Evolutionary conservation across 2,113 vertebrate species (phyloP), one percentile per base, ranked within the genome.

Genomic region (Tyto alba): DNA sequence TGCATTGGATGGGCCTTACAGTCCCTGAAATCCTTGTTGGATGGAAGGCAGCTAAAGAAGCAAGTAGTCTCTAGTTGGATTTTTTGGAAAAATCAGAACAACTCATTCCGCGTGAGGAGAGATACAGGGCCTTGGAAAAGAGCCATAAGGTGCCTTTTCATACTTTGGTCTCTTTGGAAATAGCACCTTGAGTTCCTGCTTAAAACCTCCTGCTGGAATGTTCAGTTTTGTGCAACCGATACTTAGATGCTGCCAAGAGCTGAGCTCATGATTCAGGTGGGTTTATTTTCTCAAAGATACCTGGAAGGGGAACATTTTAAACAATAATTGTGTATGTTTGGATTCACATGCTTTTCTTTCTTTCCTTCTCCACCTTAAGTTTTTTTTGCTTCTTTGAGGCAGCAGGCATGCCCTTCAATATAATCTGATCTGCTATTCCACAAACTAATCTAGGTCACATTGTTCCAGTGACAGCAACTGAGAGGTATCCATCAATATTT

Each of bases 401-500:
- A 15, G 19, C 22, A 77, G 60, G 30, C 4, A n/a, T 41, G 57
- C 19, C 68, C 29, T 83, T 91, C 47, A 29, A 10, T 22, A n/a
- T 29, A 38, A 55, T 88, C 73, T 62, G 56, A 52, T 48, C 21
- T 82, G 66, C 56, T 62, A 40, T 77, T 64, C 38, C 83, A 68
- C 11, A 57, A 78, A 23, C 25, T 36, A 40, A 76, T 79, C 19
- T 48, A 91, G 89, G 71, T 77, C 96, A 67, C 22, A 6, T 27
- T 79, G 50, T 88, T 89, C 53, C 71, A 59, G 4, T 62, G 62
- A 19, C 32, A 64, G 73, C 67, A 68, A 7, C 19, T 21, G 52
- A 93, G 34, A 80, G 32, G 11, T 78, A 69, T 85, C 90, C 62
- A 72, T 91, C 87, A 93, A n/a, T 53, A 68, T 48, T 52, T 92